These are phyloP conservation scores for Leptogaster cylindrica DNA, from an alignment of 2,888 invertebrate species.

Conservation along the genomic window DNA sequence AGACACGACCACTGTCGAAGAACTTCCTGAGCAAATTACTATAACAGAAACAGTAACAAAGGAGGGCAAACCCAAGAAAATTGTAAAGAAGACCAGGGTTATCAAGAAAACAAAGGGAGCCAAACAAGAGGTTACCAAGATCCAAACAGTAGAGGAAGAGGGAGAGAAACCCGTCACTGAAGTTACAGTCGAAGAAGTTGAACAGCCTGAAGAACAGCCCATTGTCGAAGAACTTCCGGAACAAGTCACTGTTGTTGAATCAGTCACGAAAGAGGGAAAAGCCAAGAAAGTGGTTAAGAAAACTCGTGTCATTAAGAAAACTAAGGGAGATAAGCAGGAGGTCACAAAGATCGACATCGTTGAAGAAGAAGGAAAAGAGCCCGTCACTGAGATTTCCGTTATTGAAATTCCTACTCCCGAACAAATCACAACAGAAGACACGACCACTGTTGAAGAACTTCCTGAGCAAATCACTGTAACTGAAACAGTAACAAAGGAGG, in stretches of 20 bases:
- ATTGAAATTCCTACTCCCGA: conserved; percentile 51
- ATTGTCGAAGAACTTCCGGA: conserved; percentile 50
- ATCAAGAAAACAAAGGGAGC: conserved; percentile 56
- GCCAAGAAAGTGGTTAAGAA: conserved; percentile 57
- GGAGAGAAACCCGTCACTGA: conserved; percentile 59
- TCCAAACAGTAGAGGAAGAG: conserved; percentile 56
- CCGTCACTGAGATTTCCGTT: conserved; percentile 52
- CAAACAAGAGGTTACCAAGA: conserved; percentile 58
- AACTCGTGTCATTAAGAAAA: conserved; percentile 55
- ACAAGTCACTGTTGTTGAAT: conserved; percentile 47
- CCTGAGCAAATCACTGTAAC: conserved; percentile 56
- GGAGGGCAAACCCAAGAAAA: conserved; percentile 53
- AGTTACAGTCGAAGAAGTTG: conserved; percentile 57
- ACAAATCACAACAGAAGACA: conserved; percentile 45
- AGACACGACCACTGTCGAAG: conserved; percentile 53
- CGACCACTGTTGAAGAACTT: conserved; percentile 46
- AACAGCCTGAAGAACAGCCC: conserved; percentile 40
- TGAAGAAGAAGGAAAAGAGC: conserved; percentile 51
- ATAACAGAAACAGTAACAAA: conserved; percentile 49
- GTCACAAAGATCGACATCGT: conserved; percentile 60
- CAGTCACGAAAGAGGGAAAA: conserved; percentile 54
- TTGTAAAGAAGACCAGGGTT: conserved; percentile 53
- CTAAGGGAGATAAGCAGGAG: conserved; percentile 56
- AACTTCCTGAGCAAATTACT: conserved; percentile 48
- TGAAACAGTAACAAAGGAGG: conserved; percentile 55